Percentiles rank a stretch among this genome's conserved stretches.
Evolutionary conservation across 2,113 vertebrate genomes (phyloP).

Genomic region (Oceanodroma tethys): DNA sequence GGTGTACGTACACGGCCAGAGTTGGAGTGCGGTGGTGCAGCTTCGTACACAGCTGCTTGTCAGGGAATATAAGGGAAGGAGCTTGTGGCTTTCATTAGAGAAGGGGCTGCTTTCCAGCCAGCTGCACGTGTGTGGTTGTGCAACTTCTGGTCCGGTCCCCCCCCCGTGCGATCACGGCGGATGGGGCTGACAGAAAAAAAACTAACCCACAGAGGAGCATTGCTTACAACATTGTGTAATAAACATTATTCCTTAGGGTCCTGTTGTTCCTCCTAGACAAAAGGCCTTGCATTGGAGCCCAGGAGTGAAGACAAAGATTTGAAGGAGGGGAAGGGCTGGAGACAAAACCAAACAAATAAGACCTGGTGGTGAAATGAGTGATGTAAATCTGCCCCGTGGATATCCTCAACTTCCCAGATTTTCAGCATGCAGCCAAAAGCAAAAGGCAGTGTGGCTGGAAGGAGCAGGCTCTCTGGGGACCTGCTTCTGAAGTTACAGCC

Average conservation of each 20-base stretch:
- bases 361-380: not conserved
- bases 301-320: not conserved
- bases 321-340: not conserved
- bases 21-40: not conserved
- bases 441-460: not conserved
- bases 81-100: not conserved
- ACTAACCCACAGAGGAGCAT: not conserved
- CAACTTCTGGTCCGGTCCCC: not conserved
- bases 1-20: rapidly evolving
- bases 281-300: not conserved
- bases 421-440: not conserved
- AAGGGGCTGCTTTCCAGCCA: not conserved
- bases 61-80: not conserved
- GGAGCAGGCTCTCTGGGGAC: not conserved
- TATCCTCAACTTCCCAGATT: not conserved
- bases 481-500: not conserved
- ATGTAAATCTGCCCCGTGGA: not conserved
- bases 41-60: not conserved
- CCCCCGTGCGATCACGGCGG: rapidly evolving
- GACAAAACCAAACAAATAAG: not conserved
- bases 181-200: not conserved
- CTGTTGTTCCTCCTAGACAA: not conserved
- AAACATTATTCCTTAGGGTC: not conserved
- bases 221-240: not conserved
- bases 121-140: not conserved